Conservation (phyloP, 2,797 vertebrate genomes). For the Syndactyla subalaris region DNA sequence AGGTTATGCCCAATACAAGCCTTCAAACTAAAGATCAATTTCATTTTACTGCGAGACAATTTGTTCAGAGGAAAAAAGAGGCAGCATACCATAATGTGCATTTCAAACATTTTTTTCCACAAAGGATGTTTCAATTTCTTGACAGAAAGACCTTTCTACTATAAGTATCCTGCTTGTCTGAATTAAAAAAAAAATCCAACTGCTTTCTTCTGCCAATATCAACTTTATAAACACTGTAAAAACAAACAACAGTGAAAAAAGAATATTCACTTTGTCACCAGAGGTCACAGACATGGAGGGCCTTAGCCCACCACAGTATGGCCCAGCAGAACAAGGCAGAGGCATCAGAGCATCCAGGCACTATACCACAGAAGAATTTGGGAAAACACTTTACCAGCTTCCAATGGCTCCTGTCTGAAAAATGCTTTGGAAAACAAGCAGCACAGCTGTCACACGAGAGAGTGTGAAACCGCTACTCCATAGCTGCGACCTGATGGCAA, state of each 20-base stretch:
- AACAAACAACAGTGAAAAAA: slow-evolving; percentile 18
- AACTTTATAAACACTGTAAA: slow-evolving; percentile 33
- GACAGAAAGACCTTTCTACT: background rate
- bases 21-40: background rate
- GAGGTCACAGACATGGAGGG: background rate
- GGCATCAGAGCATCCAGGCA: background rate
- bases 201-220: background rate
- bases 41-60: background rate
- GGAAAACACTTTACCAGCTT: background rate
- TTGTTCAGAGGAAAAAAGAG: background rate
- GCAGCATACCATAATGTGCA: background rate
- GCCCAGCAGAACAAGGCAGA: background rate
- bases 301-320: background rate
- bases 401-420: background rate
- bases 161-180: background rate
- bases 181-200: background rate
- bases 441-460: background rate
- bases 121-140: background rate
- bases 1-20: rapidly evolving
- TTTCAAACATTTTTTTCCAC: background rate
- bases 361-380: background rate
- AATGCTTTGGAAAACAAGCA: background rate
- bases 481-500: background rate
- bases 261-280: background rate
- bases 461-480: background rate